These are phyloP conservation scores for Metacarcinus magister DNA, from an alignment of 2,888 invertebrate species.

Conservation along the genomic window DNA sequence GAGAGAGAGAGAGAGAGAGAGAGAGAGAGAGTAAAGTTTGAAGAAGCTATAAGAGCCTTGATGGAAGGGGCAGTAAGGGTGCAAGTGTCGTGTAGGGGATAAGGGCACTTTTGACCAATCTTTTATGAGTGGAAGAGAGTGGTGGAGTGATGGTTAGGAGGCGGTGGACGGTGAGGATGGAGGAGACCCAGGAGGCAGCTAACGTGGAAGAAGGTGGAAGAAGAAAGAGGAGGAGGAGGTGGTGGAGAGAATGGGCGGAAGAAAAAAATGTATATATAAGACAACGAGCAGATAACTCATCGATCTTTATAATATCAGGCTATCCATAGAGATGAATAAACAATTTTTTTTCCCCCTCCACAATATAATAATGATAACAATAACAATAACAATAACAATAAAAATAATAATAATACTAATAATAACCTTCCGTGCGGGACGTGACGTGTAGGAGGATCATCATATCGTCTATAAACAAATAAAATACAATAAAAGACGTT, in stretches of 20 bases:
- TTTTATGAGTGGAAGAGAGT: constrained; percentile 1
- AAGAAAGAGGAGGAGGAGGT: background rate
- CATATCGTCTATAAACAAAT: too few relatives aligned
- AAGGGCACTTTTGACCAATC: constrained; percentile 34
- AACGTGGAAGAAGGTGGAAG: background rate
- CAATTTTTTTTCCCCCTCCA: background rate
- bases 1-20: constrained; percentile 2
- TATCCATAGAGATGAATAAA: background rate
- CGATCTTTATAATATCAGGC: background rate
- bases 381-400: too few relatives aligned
- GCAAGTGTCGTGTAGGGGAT: background rate
- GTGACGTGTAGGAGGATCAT: too few relatives aligned
- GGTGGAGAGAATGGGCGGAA: background rate
- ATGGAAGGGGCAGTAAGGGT: background rate
- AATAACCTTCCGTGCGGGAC: too few relatives aligned
- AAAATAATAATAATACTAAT: too few relatives aligned
- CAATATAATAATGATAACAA: background rate
- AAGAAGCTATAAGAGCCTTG: background rate
- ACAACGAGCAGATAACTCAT: background rate
- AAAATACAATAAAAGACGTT: background rate
- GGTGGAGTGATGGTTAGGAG: background rate
- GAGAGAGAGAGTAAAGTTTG: background rate
- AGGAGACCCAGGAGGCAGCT: background rate
- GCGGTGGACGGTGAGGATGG: background rate
- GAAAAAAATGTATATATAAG: background rate